These are phyloP conservation scores for Notamacropus eugenii DNA, from an alignment of 2,797 vertebrate genomes.

Conservation along the genomic window DNA sequence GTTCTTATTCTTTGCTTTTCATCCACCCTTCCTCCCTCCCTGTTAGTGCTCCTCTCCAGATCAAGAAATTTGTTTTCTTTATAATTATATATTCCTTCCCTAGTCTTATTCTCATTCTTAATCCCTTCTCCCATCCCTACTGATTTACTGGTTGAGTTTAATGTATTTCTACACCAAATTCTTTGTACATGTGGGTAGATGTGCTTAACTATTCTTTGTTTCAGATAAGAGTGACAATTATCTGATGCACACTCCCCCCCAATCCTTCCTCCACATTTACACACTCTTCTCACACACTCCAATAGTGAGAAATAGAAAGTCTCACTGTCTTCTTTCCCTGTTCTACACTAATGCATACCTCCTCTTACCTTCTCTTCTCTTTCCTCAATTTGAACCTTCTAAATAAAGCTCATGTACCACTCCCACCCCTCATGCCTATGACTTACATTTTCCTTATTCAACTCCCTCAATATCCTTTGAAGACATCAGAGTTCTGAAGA, in stretches of 20 bases:
- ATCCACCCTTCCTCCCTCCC: not conserved
- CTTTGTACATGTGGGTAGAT: not conserved
- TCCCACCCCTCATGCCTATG: not conserved
- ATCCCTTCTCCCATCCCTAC: not conserved
- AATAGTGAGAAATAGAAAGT: not conserved
- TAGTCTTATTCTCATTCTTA: not conserved
- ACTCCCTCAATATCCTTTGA: not conserved
- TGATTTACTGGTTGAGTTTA: not conserved
- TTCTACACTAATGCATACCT: not conserved
- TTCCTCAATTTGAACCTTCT: not conserved
- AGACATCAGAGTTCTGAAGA: not conserved
- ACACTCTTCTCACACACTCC: not conserved
- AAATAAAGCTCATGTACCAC: not conserved
- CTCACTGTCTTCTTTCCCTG: not conserved
- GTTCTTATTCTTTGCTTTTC: not conserved
- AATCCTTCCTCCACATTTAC: not conserved
- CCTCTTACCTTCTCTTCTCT: not conserved
- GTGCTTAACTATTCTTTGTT: not conserved
- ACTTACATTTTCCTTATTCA: not conserved
- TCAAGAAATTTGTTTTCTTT: not conserved
- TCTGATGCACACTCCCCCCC: not conserved
- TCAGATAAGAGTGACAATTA: not conserved
- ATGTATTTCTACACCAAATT: not conserved
- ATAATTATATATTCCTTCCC: not conserved
- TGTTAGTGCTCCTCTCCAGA: not conserved